Evolutionary conservation across 2,888 invertebrate genomes (phyloP), one percentile per base, ranked within the genome.

Genomic region (Dryobota labecula): DNA sequence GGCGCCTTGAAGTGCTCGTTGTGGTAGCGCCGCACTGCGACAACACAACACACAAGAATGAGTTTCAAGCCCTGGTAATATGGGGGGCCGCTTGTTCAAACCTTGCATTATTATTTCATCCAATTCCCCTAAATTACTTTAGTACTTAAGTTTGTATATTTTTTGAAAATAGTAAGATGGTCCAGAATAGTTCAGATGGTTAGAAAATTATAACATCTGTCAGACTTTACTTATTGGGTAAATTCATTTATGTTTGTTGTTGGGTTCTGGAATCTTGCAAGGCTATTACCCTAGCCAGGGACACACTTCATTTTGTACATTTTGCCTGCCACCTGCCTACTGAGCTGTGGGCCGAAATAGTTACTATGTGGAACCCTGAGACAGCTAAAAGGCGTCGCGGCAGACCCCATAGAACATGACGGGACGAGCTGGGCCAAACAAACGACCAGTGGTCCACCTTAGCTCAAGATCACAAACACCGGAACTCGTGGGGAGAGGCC

Each of bases 21-120:
- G 81, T 94, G 93, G 90, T 95, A 95, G 78, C 94, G 94, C 2
- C 96, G 93, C 49, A 90, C 96, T 95, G 88, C 7, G 80, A 81
- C 33, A 53, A 11, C 45, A n/a, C n/a, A 30, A 60, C 18, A 30
- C 30, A 30, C 18, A 15, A 30, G 5, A 33, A 33, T 51, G 51
- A 51, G 7, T 15, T 47, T 49, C 24, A 47, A 6, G 4, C 5
- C 4, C 49, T 49, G 49, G 24, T 15, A 7, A 2, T 51, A 27
- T 51, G 24, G 15, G 15, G n/a, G n/a, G n/a, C n/a, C n/a, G 24
- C 4, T 24, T 49, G 24, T 24, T 6, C 24, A 49, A 49, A 49
- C 47, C 11, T n/a, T n/a, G 47, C 47, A 45, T 3, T 47, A 47
- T 47, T n/a, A n/a, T n/a, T n/a, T n/a, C n/a, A n/a, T n/a, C n/a